Evolutionary conservation across 2,113 vertebrate genomes (phyloP).

Genomic region (Acrocephalus arundinaceus): DNA sequence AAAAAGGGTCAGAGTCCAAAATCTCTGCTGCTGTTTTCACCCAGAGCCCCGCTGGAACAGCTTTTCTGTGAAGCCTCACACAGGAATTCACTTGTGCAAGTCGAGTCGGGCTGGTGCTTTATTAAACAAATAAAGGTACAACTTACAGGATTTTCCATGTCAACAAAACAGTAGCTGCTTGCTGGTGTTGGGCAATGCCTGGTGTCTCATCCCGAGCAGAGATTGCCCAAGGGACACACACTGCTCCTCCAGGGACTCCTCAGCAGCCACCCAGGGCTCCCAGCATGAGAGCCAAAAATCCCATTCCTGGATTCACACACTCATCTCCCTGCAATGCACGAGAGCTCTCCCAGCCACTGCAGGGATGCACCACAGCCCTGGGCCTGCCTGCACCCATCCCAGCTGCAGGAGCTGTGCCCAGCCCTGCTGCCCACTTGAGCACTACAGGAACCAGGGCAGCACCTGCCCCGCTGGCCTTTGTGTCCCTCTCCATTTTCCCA

Average conservation of each 20-base stretch:
- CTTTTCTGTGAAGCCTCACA: background rate
- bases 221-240: fast-evolving
- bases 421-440: too few species aligned
- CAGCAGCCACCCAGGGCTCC: background rate
- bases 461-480: background rate
- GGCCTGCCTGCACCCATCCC: background rate
- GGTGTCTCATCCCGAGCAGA: background rate
- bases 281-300: background rate
- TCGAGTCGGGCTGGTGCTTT: background rate
- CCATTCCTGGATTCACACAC: background rate
- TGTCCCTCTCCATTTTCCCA: background rate
- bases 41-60: background rate
- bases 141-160: background rate
- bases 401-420: background rate
- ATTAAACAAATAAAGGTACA: background rate
- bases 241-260: background rate
- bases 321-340: background rate
- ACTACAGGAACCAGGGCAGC: background rate
- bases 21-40: background rate
- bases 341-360: background rate
- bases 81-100: background rate
- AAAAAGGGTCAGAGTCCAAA: background rate
- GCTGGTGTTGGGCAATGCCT: background rate
- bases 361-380: background rate
- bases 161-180: background rate